Evolutionary conservation across 2,888 invertebrate genomes (phyloP).

Genomic region (Meliscaeva auricollis): DNA sequence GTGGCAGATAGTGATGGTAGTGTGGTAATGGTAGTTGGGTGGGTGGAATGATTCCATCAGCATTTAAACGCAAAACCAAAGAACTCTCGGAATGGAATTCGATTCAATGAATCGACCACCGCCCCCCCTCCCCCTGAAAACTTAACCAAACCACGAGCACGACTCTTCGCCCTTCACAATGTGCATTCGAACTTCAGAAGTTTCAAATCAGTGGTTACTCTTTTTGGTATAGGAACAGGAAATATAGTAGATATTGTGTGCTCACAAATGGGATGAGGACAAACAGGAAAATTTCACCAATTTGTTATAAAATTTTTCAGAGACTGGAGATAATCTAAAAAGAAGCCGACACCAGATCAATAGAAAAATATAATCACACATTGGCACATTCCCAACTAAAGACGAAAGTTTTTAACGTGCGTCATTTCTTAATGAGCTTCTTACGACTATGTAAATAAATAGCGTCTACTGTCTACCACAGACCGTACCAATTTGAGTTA

Average conservation of each 20-base stretch:
- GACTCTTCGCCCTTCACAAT: slow-evolving; percentile 24
- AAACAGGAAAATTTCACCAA: slow-evolving; percentile 17
- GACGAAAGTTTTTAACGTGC: too few relatives aligned
- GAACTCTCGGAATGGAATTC: slow-evolving; percentile 63
- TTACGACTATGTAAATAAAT: too few relatives aligned
- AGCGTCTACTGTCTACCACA: too few relatives aligned
- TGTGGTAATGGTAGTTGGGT: background rate
- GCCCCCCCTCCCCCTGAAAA: slow-evolving; percentile 5
- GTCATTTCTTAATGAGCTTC: too few relatives aligned
- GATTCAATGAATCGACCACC: slow-evolving; percentile 56
- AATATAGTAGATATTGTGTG: background rate
- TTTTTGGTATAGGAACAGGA: slow-evolving; percentile 1
- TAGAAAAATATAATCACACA: too few relatives aligned
- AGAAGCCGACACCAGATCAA: too few relatives aligned
- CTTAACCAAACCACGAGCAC: slow-evolving; percentile 1
- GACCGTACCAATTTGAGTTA: too few relatives aligned
- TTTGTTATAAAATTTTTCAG: too few relatives aligned
- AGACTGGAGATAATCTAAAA: too few relatives aligned
- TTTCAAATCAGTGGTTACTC: slow-evolving; percentile 46
- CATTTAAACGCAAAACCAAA: slow-evolving; percentile 65
- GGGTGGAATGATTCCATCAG: slow-evolving; percentile 40
- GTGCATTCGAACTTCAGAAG: slow-evolving; percentile 42
- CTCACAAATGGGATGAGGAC: background rate
- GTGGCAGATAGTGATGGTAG: too few relatives aligned
- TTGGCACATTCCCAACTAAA: too few relatives aligned